Conservation (phyloP, 2,888 invertebrate species). For the Parasteatoda lunata region DNA sequence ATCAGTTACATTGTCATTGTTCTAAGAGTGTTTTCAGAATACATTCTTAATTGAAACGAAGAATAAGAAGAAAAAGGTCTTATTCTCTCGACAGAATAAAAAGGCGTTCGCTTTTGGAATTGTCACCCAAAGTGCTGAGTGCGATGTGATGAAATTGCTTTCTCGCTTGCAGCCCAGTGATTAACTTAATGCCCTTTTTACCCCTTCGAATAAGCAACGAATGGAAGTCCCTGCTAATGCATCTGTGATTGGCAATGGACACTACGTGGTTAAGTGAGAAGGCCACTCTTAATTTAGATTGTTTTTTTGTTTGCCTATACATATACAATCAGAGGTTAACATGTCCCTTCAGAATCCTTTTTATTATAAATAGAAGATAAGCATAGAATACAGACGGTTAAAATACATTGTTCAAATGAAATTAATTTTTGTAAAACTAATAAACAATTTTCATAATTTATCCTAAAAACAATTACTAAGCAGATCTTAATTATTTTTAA, state of each 20-base stretch:
- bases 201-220: slow-evolving; percentile 17
- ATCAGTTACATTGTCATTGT: slow-evolving; percentile 10
- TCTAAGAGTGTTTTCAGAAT: neutral
- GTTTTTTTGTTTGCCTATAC: slow-evolving; percentile 12
- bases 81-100: slow-evolving; percentile 14
- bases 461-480: too few relatives aligned
- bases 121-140: slow-evolving; percentile 59
- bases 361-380: too few relatives aligned
- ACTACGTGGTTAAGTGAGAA: slow-evolving; percentile 59
- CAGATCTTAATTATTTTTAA: too few relatives aligned
- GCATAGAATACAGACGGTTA: too few relatives aligned
- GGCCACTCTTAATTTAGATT: slow-evolving; percentile 40
- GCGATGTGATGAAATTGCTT: slow-evolving; percentile 59
- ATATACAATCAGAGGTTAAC: too few relatives aligned
- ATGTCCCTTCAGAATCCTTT: too few relatives aligned
- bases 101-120: slow-evolving; percentile 18
- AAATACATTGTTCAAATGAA: too few relatives aligned
- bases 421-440: too few relatives aligned
- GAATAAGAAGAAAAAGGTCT: neutral
- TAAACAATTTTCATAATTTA: too few relatives aligned
- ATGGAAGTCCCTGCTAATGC: slow-evolving; percentile 37
- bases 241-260: slow-evolving; percentile 61
- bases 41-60: slow-evolving; percentile 40
- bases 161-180: slow-evolving; percentile 58
- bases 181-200: slow-evolving; percentile 57